A percentile compares a stretch with the other conserved stretches of the same genome.
Conservation (phyloP, 2,888 invertebrate species). For the Ecdyonurus torrentis region DNA sequence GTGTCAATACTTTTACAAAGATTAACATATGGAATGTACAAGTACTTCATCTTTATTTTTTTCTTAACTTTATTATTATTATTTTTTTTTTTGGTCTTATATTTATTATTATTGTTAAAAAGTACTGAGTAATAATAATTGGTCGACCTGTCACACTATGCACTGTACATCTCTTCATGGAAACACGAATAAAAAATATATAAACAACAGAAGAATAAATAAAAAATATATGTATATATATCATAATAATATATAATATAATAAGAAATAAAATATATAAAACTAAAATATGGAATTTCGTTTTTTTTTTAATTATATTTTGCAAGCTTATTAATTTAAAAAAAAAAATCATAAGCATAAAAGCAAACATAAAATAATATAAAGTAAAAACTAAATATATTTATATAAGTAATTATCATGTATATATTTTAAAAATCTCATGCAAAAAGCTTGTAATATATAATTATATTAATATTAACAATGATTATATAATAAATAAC, state of each 20-base stretch:
- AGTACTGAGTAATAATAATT: neutral
- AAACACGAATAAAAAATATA: neutral
- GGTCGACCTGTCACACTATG: neutral
- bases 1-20: neutral
- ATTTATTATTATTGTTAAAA: no score
- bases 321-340: neutral
- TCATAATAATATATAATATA: neutral
- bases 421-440: neutral
- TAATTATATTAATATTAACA: neutral
- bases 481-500: slow-evolving; percentile 9
- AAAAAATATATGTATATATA: neutral
- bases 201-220: neutral
- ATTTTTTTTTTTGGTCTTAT: no score
- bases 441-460: neutral
- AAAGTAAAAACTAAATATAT: neutral
- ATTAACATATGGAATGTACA: neutral
- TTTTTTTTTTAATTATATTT: neutral
- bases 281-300: neutral
- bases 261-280: neutral
- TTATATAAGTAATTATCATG: neutral
- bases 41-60: neutral
- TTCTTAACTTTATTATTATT: no score
- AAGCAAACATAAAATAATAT: neutral
- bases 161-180: neutral
- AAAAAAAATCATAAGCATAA: neutral